These are phyloP conservation scores for zebrafish (Danio rerio) DNA, from an alignment of 2,113 vertebrate genomes.

Conservation along the genomic window DNA sequence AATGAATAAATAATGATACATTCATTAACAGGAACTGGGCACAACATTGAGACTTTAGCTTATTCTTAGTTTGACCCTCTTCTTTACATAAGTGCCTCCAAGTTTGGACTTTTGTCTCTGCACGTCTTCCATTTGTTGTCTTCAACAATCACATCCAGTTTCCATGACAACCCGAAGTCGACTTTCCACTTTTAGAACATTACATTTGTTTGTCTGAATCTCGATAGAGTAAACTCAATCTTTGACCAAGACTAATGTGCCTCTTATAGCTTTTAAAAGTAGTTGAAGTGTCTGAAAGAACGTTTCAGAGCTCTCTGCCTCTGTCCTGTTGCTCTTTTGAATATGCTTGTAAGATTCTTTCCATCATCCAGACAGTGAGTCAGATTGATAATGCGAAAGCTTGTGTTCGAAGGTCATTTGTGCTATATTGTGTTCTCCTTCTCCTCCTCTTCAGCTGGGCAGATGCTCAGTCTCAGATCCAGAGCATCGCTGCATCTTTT, in stretches of 20 bases:
- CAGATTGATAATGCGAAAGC: conserved; percentile 12
- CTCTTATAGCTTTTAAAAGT: conserved; percentile 6
- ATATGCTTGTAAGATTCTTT: background rate
- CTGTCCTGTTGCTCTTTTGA: background rate
- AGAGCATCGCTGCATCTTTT: conserved; percentile 94
- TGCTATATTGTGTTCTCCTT: conserved; percentile 10
- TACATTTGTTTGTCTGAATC: conserved; percentile 30
- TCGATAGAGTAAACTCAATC: background rate
- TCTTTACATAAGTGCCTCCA: background rate
- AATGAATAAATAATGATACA: too few relatives aligned
- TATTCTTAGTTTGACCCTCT: background rate
- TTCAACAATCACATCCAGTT: conserved; percentile 29
- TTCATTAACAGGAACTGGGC: background rate
- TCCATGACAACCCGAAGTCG: conserved; percentile 38
- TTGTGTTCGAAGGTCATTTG: conserved; percentile 30
- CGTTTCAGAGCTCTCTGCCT: background rate
- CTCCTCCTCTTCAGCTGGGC: conserved; percentile 84
- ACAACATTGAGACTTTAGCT: background rate
- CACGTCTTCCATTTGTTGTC: conserved; percentile 15
- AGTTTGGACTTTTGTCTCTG: background rate
- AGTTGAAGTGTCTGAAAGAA: background rate
- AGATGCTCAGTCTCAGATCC: conserved; percentile 95
- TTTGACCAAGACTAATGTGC: background rate
- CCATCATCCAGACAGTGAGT: background rate
- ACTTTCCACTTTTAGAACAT: conserved; percentile 4